Evolutionary conservation across 2,113 vertebrate genomes (phyloP).

Genomic region (Baryphthengus martii): DNA sequence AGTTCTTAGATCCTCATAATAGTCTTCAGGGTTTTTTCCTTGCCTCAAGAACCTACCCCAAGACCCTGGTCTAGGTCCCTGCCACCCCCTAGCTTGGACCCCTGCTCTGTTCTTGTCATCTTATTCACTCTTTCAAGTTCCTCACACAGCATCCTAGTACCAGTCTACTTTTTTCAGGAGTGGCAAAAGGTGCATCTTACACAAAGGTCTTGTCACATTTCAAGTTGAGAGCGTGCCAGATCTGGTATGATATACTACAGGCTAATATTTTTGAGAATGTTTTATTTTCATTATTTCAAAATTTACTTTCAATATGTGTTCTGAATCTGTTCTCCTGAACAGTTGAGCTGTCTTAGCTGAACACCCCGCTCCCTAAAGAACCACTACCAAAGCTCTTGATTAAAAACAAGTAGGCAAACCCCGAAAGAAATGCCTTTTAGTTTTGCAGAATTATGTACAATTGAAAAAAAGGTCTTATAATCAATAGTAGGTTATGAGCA

Average conservation of each 20-base stretch:
- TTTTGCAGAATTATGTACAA: not conserved
- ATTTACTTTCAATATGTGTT: not conserved
- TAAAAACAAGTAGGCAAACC: not conserved
- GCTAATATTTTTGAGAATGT: not conserved
- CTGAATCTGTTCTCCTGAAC: not conserved
- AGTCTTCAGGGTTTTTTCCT: rapidly evolving
- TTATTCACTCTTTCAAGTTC: not conserved
- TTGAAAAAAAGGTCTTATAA: not conserved
- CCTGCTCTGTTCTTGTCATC: not conserved
- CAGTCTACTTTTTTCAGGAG: not conserved
- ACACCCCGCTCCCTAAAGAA: not conserved
- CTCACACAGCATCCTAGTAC: not conserved
- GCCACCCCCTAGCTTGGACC: not conserved
- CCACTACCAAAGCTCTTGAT: not conserved
- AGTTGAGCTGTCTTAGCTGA: not conserved
- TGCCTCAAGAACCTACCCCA: not conserved
- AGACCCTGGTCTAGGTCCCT: not conserved
- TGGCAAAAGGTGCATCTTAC: not conserved
- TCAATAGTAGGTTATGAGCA: not conserved
- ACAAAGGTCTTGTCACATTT: rapidly evolving
- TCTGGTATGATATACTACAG: not conserved
- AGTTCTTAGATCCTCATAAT: not conserved
- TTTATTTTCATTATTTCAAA: not conserved
- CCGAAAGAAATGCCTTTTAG: not conserved
- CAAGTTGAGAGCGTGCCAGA: not conserved